These are phyloP conservation scores for Hemichromis elongatus DNA, from an alignment of 2,113 vertebrate species.

Conservation along the genomic window DNA sequence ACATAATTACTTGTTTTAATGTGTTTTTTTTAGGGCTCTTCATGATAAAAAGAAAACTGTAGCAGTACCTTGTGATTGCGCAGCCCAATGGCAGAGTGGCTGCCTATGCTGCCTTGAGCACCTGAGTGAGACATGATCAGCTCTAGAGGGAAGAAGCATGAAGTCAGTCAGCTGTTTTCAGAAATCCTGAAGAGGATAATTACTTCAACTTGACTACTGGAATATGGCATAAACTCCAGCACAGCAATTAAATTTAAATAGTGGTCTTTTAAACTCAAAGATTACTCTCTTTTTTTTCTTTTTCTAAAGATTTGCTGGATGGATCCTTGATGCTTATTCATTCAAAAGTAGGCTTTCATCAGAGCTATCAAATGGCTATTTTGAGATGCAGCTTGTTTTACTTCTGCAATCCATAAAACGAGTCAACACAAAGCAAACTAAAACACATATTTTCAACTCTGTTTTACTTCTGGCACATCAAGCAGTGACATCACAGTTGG, in stretches of 20 bases:
- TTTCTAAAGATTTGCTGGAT: background rate
- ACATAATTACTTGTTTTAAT: background rate
- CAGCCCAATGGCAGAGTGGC: constrained; percentile 67
- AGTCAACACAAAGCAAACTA: background rate
- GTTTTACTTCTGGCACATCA: background rate
- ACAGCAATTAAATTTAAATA: background rate
- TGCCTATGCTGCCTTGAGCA: constrained; percentile 78
- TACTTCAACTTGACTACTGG: background rate
- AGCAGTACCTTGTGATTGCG: constrained; percentile 67
- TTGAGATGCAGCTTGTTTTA: background rate
- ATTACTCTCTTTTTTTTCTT: background rate
- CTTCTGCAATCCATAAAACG: background rate
- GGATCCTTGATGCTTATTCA: background rate
- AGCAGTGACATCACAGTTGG: background rate
- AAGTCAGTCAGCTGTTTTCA: background rate
- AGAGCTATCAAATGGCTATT: background rate
- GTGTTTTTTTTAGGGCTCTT: fast-evolving
- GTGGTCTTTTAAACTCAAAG: background rate
- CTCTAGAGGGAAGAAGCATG: constrained; percentile 31
- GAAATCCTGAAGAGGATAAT: background rate
- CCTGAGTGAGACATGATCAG: constrained; percentile 78
- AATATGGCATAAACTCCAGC: background rate
- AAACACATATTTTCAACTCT: background rate
- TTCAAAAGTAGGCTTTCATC: background rate
- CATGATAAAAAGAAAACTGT: background rate